Conservation (phyloP, 2,797 vertebrate genomes). For the Denticeps clupeoides region DNA sequence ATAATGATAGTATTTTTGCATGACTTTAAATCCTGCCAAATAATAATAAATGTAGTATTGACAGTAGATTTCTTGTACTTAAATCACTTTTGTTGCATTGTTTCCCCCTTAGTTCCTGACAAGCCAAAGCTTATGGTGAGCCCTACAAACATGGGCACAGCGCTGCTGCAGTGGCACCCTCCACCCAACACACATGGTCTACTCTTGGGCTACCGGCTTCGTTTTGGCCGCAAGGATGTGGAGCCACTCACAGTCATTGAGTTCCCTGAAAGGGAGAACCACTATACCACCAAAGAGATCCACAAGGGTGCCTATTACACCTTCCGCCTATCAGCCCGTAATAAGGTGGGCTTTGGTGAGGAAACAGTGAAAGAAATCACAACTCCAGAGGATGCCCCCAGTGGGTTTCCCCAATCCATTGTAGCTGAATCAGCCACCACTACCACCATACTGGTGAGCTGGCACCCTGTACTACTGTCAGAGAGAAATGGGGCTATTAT, state of each 20-base stretch:
- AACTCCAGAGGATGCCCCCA: constrained; percentile 82
- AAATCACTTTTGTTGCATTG: constrained; percentile 38
- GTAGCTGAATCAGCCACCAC: constrained; percentile 80
- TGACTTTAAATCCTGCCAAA: no score
- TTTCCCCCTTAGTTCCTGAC: constrained; percentile 78
- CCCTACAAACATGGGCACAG: constrained; percentile 96
- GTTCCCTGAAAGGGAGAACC: constrained; percentile 90
- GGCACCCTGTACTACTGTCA: constrained; percentile 78
- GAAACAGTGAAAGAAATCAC: constrained; percentile 93
- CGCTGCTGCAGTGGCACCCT: constrained; percentile 94
- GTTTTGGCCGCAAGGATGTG: constrained; percentile 87
- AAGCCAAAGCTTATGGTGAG: constrained; percentile 93
- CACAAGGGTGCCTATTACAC: constrained; percentile 90
- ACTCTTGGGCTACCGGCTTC: constrained; percentile 86
- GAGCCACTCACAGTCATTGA: constrained; percentile 82
- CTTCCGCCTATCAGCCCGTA: constrained; percentile 89
- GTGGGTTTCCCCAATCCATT: constrained; percentile 89
- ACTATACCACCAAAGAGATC: constrained; percentile 95
- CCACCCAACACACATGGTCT: constrained; percentile 82
- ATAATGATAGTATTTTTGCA: no score
- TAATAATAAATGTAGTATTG: no score
- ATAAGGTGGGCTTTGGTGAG: constrained; percentile 97
- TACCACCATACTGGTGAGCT: constrained; percentile 84
- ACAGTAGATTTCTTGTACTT: no score
- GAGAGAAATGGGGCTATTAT: constrained; percentile 88